Base-by-base conservation (phyloP, 2,888 invertebrate species). In the Notodonta ziczac region DNA sequence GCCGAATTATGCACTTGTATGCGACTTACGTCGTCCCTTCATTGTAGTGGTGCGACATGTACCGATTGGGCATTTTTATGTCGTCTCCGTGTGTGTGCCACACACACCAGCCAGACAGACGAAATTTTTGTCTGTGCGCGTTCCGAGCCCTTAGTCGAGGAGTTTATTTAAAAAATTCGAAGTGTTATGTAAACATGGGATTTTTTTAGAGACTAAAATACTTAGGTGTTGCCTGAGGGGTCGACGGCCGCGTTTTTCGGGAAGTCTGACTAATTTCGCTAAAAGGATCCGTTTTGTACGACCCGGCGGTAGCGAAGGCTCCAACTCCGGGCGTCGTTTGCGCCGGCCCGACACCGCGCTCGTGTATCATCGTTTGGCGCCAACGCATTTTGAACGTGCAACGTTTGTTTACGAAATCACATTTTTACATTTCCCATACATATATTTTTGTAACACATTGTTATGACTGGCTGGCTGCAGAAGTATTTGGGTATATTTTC, bases 1-100 rank as follows among this genome's bases (percentile, higher is more conserved):
- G 89, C 93, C 93, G 93, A 93, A 93, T 91, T 93, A 93, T 93
- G 93, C 93, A 93, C 92, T 93, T 92, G 93, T 93, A 93, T 93
- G 93, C 93, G 93, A 89, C 93, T 93, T 93, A 91, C 93, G 92
- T 91, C 89, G 87, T 89, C 91, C 91, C 92, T 93, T 91, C 90
- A 88, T 89, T 93, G 93, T 93, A 90, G 91, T 91, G 87, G 93
- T 93, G 92, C 90, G 92, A 89, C 92, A 90, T 88, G 90, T 93
- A 90, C 88, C 81, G 89, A 93, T 88, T 88, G 89, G 87, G 84
- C 88, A 91, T 91, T 92, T 91, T 92, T 92, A 92, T 86, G 84
- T 78, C 77, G 79, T 82, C 75, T 77, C 70, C 69, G 73, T 90
- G 91, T 93, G 92, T 89, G 92, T 73, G 84, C 70, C 87, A 89